Percentiles rank a stretch among this genome's conserved stretches.
These are phyloP conservation scores for Cyclopterus lumpus DNA, from an alignment of 2,797 vertebrate species.

Conservation along the genomic window DNA sequence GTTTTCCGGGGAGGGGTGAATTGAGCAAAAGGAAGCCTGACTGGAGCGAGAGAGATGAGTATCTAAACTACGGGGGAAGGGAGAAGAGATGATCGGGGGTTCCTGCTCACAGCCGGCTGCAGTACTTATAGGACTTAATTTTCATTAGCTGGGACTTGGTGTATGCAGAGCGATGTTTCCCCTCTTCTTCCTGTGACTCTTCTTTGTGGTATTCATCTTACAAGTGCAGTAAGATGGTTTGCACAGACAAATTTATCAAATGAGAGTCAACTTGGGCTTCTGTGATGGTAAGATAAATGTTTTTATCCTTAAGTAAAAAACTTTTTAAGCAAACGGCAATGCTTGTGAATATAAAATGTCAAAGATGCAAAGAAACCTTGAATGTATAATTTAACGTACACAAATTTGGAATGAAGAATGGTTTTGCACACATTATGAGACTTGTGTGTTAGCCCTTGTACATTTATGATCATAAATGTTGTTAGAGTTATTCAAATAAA, in stretches of 20 bases:
- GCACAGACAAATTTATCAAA: constrained; percentile 28
- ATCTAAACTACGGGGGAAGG: constrained; percentile 37
- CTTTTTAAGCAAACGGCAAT: neutral
- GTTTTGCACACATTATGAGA: neutral
- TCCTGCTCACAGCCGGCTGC: constrained; percentile 6
- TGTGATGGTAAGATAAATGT: constrained; percentile 54
- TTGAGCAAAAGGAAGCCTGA: constrained; percentile 39
- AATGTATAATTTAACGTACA: neutral
- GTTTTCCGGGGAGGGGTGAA: constrained; percentile 52
- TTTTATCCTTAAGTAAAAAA: neutral
- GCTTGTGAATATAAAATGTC: neutral
- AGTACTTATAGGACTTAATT: neutral
- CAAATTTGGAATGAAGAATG: neutral
- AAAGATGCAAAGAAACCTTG: neutral
- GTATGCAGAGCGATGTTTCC: neutral
- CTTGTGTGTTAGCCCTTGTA: neutral
- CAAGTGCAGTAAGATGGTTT: constrained; percentile 7
- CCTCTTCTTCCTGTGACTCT: neutral
- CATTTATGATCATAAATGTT: neutral
- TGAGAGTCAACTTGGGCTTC: constrained; percentile 14
- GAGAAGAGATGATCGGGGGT: constrained; percentile 11
- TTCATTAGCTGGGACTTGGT: neutral
- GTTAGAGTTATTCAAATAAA: neutral
- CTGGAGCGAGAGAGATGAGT: constrained; percentile 37
- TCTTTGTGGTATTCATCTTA: neutral